A percentile compares a stretch with the other conserved stretches of the same genome.
These are phyloP conservation scores for Agrilus planipennis DNA, from an alignment of 1,140 invertebrate genomes.

Conservation along the genomic window DNA sequence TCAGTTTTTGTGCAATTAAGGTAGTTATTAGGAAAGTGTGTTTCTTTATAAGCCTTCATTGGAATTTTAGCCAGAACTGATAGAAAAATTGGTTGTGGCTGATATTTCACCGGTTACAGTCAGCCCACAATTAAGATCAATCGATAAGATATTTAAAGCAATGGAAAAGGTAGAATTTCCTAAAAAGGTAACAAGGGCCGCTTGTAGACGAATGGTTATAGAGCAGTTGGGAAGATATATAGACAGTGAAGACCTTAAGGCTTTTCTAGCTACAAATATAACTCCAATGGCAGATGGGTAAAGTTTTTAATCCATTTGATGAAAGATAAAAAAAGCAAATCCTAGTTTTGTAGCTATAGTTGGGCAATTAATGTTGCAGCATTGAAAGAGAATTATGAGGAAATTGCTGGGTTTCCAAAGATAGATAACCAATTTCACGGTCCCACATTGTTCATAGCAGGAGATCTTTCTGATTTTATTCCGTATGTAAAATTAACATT, in stretches of 20 bases:
- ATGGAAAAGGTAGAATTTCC: constrained; percentile 50
- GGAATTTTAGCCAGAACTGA: constrained; percentile 53
- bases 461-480: constrained; percentile 65
- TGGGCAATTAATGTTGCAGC: constrained; percentile 34
- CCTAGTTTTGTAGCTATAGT: constrained; percentile 18
- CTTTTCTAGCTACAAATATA: constrained; percentile 41
- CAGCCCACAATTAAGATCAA: constrained; percentile 37
- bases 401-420: constrained; percentile 53
- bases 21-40: too few relatives aligned
- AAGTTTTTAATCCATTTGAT: not conserved
- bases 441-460: constrained; percentile 71
- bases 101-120: constrained; percentile 70
- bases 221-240: constrained; percentile 37
- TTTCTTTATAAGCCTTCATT: not conserved
- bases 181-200: constrained; percentile 46
- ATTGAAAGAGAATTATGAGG: constrained; percentile 26
- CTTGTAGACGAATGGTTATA: constrained; percentile 49
- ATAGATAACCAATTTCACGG: constrained; percentile 45
- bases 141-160: constrained; percentile 51
- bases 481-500: constrained; percentile 41
- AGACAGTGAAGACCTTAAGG: constrained; percentile 35
- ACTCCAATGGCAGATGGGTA: constrained; percentile 17
- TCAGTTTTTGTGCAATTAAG: not conserved
- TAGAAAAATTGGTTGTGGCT: constrained; percentile 69
- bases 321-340: too few relatives aligned